Evolutionary conservation across 2,113 vertebrate genomes (phyloP).

Genomic region (Pagrus major): DNA sequence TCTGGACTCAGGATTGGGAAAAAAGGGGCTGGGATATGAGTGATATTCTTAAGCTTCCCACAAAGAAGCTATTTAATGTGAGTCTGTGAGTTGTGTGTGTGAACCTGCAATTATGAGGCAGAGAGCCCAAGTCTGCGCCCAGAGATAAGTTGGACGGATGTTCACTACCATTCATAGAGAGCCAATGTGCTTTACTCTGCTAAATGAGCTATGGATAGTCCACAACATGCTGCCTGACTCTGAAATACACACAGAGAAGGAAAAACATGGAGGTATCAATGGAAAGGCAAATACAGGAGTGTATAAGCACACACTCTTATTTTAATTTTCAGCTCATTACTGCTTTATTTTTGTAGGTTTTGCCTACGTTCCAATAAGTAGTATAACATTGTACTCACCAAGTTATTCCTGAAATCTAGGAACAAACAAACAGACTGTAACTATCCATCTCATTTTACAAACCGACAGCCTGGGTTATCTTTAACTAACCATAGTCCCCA

Average conservation of each 20-base stretch:
- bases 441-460: not conserved
- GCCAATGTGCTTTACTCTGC: slow-evolving; percentile 52
- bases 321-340: not conserved
- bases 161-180: slow-evolving; percentile 63
- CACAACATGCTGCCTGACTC: slow-evolving; percentile 37
- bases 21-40: slow-evolving; percentile 40
- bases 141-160: slow-evolving; percentile 76
- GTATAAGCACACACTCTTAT: not conserved
- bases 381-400: not conserved
- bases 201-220: slow-evolving; percentile 50
- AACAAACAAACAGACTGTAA: not conserved
- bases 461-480: not conserved
- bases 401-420: not conserved
- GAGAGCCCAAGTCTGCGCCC: slow-evolving; percentile 69
- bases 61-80: slow-evolving; percentile 72
- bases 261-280: slow-evolving; percentile 22
- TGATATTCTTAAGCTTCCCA: slow-evolving; percentile 67
- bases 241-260: slow-evolving; percentile 32
- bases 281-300: slow-evolving; percentile 9
- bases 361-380: not conserved
- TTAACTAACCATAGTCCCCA: too few species aligned
- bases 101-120: slow-evolving; percentile 66
- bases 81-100: slow-evolving; percentile 59
- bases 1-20: slow-evolving; percentile 43
- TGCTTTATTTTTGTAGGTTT: not conserved